A percentile compares a stretch with the other conserved stretches of the same genome.
These are phyloP conservation scores for Eira barbara DNA, from an alignment of 2,113 vertebrate genomes.

Conservation along the genomic window DNA sequence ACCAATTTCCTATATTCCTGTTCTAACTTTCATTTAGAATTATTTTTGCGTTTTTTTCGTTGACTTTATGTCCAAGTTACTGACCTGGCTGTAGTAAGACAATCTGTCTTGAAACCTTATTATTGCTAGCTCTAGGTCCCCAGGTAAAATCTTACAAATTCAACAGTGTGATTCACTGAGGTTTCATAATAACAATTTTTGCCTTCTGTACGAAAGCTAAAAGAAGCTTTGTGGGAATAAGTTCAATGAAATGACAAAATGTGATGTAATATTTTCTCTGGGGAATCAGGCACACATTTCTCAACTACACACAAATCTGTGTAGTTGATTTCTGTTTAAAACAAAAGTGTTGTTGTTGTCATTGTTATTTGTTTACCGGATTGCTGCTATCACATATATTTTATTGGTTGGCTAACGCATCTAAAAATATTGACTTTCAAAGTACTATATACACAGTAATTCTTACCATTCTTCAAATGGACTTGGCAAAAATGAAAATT, in stretches of 20 bases:
- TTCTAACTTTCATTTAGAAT: conserved; percentile 2
- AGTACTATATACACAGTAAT: background rate
- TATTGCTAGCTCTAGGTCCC: background rate
- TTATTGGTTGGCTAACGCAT: background rate
- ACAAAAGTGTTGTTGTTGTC: background rate
- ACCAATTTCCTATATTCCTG: background rate
- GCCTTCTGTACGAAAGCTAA: background rate
- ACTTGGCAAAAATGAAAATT: background rate
- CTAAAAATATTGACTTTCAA: background rate
- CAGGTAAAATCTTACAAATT: background rate
- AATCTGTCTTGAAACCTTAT: background rate
- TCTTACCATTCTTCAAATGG: background rate
- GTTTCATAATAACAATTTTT: background rate
- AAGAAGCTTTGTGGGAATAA: background rate
- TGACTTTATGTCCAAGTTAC: background rate
- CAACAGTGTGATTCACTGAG: background rate
- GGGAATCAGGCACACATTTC: background rate
- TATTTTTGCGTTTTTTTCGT: conserved; percentile 4
- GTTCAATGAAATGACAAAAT: background rate
- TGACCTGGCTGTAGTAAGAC: background rate
- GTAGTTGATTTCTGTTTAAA: background rate
- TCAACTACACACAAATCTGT: background rate
- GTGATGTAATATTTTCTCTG: background rate
- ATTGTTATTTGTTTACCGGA: background rate
- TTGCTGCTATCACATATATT: background rate